Base-by-base conservation (phyloP, 2,888 invertebrate genomes). In the Drosophila melanosoma region DNA sequence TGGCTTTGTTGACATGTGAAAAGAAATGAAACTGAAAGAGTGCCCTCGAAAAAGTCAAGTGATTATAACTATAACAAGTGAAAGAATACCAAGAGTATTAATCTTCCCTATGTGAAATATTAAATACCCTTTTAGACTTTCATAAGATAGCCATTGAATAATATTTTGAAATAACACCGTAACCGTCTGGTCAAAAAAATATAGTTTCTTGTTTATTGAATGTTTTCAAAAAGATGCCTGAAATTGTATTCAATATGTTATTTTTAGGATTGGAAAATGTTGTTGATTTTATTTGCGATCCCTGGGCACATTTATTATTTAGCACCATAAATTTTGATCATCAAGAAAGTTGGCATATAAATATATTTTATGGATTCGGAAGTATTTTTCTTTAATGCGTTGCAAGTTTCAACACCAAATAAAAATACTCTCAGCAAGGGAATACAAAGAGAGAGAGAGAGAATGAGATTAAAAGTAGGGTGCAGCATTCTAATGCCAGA, bases 1-100 rank as follows among this genome's bases (percentile, higher is more conserved):
- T 82, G 77, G 77, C 81, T 82, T 72, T 77, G 83, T 85, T 85
- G 79, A 83, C 81, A 83, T 83, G 76, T 83, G 82, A 82, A 84
- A 84, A 78, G 78, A 76, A 83, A 73, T 68, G 74, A 79, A 81
- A 66, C 69, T 69, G 72, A 72, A 70, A 63, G 62, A 61, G 66
- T 51, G 58, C 49, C 62, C 52, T 59, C 63, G 49, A 57, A 63
- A 69, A 83, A 82, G 78, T 77, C 69, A 82, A 86, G 83, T 80
- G 82, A 69, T 83, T 86, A 82, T 74, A 80, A 83, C 82, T 80
- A 86, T 76, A 69, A 53, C 12, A 36, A 20, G 49, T n/a, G 53
- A 35, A 45, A 29, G 51, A 45, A 52, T 26, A 10, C 10, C 36
- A 54, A 53, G 35, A 35, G 20, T 10, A 35, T 15, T n/a, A 15